Evolutionary conservation across 2,113 vertebrate species (phyloP).

Genomic region (Triplophysa rosa): DNA sequence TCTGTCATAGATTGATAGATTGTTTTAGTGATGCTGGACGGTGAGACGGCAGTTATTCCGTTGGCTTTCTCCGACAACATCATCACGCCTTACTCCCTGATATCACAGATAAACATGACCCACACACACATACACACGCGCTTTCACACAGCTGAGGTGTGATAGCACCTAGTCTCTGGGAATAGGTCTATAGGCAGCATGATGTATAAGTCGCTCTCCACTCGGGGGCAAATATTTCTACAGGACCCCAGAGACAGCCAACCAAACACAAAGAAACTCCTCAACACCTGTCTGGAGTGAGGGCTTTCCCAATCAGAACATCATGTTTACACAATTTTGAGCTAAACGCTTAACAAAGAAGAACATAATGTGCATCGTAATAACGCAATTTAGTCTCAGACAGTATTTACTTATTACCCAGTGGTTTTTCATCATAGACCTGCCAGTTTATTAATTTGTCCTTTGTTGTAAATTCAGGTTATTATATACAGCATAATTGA

Average conservation of each 20-base stretch:
- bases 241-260: conserved; percentile 21
- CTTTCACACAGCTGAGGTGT: neutral
- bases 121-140: conserved; percentile 5
- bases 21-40: conserved; percentile 45
- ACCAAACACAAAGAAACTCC: conserved; percentile 27
- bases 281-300: conserved; percentile 13
- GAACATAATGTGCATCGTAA: neutral
- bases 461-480: conserved; percentile 43
- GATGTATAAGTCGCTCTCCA: conserved; percentile 42
- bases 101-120: conserved; percentile 21
- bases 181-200: conserved; percentile 21
- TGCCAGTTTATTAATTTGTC: conserved; percentile 36
- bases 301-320: neutral
- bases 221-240: conserved; percentile 33
- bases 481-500: conserved; percentile 36
- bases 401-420: neutral
- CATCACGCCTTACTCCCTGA: conserved; percentile 23
- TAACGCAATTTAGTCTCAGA: conserved; percentile 1
- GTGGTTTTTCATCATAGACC: neutral
- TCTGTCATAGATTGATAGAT: conserved; percentile 47
- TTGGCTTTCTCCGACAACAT: conserved; percentile 24
- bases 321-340: neutral
- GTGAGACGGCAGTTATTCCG: conserved; percentile 46
- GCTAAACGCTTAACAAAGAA: neutral
- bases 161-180: conserved; percentile 30